phyloP scores from a whole-genome alignment of 2,888 invertebrate genomes.

The Psococerastis gibbosa region DNA sequence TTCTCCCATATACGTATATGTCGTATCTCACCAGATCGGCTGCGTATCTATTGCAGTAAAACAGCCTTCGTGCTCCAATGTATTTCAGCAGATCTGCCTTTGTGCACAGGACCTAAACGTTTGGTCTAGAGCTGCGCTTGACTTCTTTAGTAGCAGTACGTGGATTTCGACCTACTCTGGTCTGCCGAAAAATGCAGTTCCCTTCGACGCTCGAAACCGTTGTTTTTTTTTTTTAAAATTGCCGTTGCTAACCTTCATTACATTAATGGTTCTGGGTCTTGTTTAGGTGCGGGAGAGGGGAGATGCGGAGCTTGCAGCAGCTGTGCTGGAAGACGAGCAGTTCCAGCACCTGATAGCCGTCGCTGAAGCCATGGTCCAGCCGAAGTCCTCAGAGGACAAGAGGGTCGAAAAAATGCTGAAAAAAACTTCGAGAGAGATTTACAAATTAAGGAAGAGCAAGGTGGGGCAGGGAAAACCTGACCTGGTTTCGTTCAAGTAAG shows the following conservation, averaged over 20 bases:
- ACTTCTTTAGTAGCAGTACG: too few species aligned
- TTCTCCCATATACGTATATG: too few species aligned
- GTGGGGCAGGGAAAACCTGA: conserved; percentile 79
- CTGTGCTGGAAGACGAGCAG: conserved; percentile 74
- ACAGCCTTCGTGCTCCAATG: too few species aligned
- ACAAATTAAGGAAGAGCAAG: conserved; percentile 69
- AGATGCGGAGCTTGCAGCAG: conserved; percentile 62
- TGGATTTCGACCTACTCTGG: too few species aligned
- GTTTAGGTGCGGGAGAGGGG: conserved; percentile 41
- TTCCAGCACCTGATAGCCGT: conserved; percentile 50
- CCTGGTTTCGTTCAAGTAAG: conserved; percentile 81
- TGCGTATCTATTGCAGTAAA: too few species aligned
- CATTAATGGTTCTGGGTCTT: neutral
- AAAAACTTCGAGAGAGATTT: conserved; percentile 79
- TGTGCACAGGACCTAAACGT: too few species aligned
- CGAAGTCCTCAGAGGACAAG: conserved; percentile 40
- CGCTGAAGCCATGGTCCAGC: conserved; percentile 21
- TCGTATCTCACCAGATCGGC: too few species aligned
- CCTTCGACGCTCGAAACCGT: too few species aligned
- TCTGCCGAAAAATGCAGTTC: too few species aligned
- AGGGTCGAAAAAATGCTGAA: conserved; percentile 62
- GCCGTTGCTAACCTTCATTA: neutral
- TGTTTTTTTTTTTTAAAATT: neutral
- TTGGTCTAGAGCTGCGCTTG: too few species aligned
- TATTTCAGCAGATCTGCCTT: too few species aligned